Percentiles rank a stretch among this genome's conserved stretches.
phyloP scores from a whole-genome alignment of 2,113 vertebrate species.

The Callaeas wilsoni region DNA sequence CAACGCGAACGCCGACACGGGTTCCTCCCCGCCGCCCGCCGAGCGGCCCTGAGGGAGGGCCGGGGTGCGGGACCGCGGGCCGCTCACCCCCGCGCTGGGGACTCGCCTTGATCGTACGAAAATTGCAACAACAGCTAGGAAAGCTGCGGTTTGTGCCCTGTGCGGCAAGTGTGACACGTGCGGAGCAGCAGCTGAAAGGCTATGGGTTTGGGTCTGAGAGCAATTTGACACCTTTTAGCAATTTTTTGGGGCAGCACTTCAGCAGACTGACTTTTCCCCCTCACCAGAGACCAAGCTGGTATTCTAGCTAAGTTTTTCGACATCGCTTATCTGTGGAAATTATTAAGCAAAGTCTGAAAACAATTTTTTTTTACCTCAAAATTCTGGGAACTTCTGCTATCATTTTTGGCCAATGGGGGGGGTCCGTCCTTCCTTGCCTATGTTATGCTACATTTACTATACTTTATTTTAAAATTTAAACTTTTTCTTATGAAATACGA shows the following conservation, averaged over 20 bases:
- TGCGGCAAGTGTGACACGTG: neutral
- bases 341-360: constrained; percentile 31
- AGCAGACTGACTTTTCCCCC: neutral
- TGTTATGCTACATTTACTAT: neutral
- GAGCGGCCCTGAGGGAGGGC: neutral
- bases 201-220: neutral
- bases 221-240: neutral
- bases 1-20: neutral
- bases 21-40: fast-evolving
- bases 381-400: neutral
- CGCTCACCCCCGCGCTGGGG: neutral
- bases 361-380: neutral
- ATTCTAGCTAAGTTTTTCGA: neutral
- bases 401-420: neutral
- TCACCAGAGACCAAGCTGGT: neutral
- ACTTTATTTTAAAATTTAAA: neutral
- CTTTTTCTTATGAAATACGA: neutral
- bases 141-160: neutral
- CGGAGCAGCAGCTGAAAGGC: neutral
- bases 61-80: neutral
- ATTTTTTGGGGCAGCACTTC: neutral
- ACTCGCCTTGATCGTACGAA: neutral
- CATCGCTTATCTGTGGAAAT: constrained; percentile 11
- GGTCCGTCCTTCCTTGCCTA: neutral
- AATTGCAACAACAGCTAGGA: neutral